Evolutionary conservation across 2,888 invertebrate species (phyloP).

Genomic region (Drosophila setosimentum): DNA sequence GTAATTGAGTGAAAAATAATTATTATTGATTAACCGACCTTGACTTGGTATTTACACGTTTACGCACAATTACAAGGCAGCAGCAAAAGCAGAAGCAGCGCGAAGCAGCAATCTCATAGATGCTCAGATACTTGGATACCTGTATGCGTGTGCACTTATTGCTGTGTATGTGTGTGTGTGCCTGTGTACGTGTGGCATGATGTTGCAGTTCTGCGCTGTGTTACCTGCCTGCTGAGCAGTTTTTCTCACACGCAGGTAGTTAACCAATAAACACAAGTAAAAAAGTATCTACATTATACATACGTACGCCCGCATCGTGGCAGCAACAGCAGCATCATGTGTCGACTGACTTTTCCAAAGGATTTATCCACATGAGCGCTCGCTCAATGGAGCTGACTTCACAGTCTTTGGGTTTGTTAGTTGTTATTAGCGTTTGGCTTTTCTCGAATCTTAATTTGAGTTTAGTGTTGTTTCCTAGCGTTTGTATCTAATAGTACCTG

Average conservation of each 20-base stretch:
- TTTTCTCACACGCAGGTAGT: constrained; percentile 77
- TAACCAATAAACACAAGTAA: constrained; percentile 65
- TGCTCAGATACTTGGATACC: constrained; percentile 27
- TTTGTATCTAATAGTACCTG: background rate
- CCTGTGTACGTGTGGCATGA: constrained; percentile 33
- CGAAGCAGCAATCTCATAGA: constrained; percentile 17
- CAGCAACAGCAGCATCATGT: constrained; percentile 15
- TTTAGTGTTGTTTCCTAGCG: constrained; percentile 31
- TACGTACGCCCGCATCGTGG: constrained; percentile 61
- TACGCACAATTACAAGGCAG: constrained; percentile 74
- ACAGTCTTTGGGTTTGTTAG: constrained; percentile 58
- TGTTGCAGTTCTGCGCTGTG: constrained; percentile 39
- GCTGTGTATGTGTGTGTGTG: constrained; percentile 27
- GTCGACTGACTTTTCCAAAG: constrained; percentile 53
- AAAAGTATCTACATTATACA: constrained; percentile 55
- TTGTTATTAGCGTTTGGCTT: constrained; percentile 69
- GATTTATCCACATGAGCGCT: constrained; percentile 73
- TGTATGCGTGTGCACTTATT: constrained; percentile 35
- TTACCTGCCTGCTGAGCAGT: constrained; percentile 40
- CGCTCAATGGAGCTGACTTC: constrained; percentile 65
- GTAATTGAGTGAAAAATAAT: constrained; percentile 83
- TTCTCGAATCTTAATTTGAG: constrained; percentile 70
- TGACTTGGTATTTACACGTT: constrained; percentile 80
- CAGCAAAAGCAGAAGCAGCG: constrained; percentile 5
- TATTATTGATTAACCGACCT: constrained; percentile 82